Evolutionary conservation across 2,113 vertebrate species (phyloP), one percentile per base, ranked within the genome.

Genomic region (Aspidoscelis tigris): DNA sequence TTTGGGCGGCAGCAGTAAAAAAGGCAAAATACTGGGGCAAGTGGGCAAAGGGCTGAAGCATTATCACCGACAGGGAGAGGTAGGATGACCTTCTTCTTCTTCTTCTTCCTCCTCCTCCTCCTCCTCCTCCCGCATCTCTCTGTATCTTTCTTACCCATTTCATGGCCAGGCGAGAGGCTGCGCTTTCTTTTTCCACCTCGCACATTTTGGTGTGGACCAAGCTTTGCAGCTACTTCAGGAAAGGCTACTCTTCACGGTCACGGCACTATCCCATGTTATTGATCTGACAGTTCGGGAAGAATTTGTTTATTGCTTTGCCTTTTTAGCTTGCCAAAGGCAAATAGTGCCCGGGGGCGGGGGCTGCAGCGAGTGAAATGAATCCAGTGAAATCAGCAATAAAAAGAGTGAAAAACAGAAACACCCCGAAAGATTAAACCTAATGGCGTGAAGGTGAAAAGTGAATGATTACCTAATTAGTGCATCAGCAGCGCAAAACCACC

Each of bases 1-100:
- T 79, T 93, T 95, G 12, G 58, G 58, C 91, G 89, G 95, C 90
- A 93, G 95, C 93, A 95, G 96, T 88, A 99, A 97, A 97, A 99
- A 98, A 93, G 94, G 95, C 89, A 97, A 97, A 95, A 94, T 95
- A 83, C 95, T 97, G 78, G 94, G 96, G 55, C 97, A 98, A 97
- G 98, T 98, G 96, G 96, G 95, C 84, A 94, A 91, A 76, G 71
- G 90, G 79, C 84, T 90, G 79, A 90, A 93, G 88, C 89, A 87
- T 70, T 91, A 87, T 88, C 89, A 89, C 88, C 91, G 80, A 2
- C 92, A 90, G 85, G 93, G 90, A 91, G 92, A 94, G 92, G 88
- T 91, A 93, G 91, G 93, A 89, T 2, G 7, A 86, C 84, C 0
- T n/a, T 1, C 5, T 21, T 0, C 0, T 33, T 76, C 5, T 68